phyloP scores from a whole-genome alignment of 1,140 invertebrate species.

The Drosophila mayri region DNA sequence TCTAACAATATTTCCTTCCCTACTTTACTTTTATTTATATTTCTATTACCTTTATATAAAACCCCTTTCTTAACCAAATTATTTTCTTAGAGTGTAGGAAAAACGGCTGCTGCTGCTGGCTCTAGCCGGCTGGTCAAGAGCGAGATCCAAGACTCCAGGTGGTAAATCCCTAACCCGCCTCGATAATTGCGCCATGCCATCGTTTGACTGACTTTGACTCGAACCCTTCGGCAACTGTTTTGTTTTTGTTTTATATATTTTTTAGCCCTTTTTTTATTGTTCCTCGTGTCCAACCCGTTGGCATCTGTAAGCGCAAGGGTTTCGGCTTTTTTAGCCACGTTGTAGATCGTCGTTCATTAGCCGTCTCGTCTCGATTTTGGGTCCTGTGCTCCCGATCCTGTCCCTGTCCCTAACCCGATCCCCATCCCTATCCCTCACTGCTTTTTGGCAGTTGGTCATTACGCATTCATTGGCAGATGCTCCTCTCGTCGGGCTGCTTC shows the following conservation, averaged over 20 bases:
- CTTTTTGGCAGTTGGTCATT: conserved; percentile 79
- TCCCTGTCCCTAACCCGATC: background rate
- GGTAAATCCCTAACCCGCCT: conserved; percentile 72
- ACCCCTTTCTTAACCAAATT: background rate
- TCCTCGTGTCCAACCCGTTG: conserved; percentile 36
- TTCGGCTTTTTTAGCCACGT: conserved; percentile 57
- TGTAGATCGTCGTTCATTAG: conserved; percentile 72
- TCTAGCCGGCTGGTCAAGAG: conserved; percentile 47
- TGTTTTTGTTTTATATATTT: conserved; percentile 46
- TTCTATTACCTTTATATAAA: background rate
- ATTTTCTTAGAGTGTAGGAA: conserved; percentile 29
- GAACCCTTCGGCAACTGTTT: conserved; percentile 78
- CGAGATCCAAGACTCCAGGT: conserved; percentile 62
- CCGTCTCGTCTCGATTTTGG: conserved; percentile 38
- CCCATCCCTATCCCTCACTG: conserved; percentile 44
- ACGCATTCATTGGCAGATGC: conserved; percentile 79
- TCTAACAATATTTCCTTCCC: background rate
- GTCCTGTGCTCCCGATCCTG: conserved; percentile 9
- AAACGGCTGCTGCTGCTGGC: conserved; percentile 51
- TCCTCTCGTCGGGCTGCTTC: conserved; percentile 39
- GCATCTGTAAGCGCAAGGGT: conserved; percentile 71
- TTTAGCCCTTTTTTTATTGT: background rate
- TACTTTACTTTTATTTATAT: background rate
- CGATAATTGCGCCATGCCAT: conserved; percentile 74
- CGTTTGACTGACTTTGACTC: conserved; percentile 69